Evolutionary conservation across 92 coral and sea anemone species (phyloP).

Genomic region (Phenganax stokvisi): DNA sequence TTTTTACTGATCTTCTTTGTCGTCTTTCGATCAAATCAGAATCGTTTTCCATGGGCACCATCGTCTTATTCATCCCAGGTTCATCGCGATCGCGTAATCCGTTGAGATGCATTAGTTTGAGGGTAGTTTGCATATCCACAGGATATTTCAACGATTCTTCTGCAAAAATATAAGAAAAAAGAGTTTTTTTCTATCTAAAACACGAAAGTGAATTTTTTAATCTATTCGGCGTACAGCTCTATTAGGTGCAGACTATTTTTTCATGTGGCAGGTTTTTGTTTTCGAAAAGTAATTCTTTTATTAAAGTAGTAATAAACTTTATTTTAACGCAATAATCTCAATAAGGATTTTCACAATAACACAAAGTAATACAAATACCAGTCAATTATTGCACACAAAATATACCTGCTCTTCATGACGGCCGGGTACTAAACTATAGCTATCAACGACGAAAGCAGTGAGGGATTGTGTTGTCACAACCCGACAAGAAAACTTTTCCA

Average conservation of each 20-base stretch:
- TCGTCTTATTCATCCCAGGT: background rate
- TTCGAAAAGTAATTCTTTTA: too few relatives aligned
- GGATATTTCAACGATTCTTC: background rate
- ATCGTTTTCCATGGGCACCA: background rate
- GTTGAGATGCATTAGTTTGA: conserved; percentile 14
- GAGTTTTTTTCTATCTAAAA: background rate
- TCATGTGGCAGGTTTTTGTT: background rate
- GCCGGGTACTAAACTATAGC: too few relatives aligned
- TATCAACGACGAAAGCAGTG: too few relatives aligned
- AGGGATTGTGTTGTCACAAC: too few relatives aligned
- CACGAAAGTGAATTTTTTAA: background rate
- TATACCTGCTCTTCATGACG: too few relatives aligned
- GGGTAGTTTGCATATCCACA: conserved; percentile 4
- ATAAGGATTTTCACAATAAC: too few relatives aligned
- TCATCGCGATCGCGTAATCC: conserved; percentile 14
- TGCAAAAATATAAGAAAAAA: background rate
- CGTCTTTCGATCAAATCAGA: background rate
- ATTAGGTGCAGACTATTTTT: background rate
- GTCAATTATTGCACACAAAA: too few relatives aligned
- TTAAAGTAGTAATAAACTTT: too few relatives aligned
- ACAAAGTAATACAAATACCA: too few relatives aligned
- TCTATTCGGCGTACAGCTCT: too few relatives aligned
- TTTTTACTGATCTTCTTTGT: conserved; percentile 7
- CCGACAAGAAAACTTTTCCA: too few relatives aligned
- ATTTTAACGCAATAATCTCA: too few relatives aligned